Percentiles rank a stretch among this genome's conserved stretches.
phyloP scores from a whole-genome alignment of 1,140 invertebrate species.

The Polypedilum vanderplanki region DNA sequence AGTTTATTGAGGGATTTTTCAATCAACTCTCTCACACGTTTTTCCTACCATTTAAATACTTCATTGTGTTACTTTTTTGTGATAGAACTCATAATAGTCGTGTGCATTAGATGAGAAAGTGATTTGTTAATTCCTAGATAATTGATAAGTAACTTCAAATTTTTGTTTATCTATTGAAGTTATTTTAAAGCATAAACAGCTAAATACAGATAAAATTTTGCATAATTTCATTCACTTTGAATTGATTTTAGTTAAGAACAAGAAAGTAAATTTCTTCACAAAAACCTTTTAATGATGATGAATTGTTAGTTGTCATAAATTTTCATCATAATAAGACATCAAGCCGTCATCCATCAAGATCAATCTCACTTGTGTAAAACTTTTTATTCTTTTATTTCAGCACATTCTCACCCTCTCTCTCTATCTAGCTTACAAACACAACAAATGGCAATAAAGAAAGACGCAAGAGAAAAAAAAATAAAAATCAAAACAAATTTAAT shows the following conservation, averaged over 20 bases:
- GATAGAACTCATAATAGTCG: background rate
- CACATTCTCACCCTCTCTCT: slow-evolving; percentile 1
- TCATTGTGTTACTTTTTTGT: too few species aligned
- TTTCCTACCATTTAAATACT: background rate
- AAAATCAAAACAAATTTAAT: slow-evolving; percentile 20
- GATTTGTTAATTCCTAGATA: background rate
- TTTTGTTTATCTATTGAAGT: too few species aligned
- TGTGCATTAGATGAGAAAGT: background rate
- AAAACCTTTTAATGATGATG: too few species aligned
- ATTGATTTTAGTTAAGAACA: too few species aligned
- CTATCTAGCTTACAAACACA: background rate
- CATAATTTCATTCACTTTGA: too few species aligned
- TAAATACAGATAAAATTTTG: too few species aligned
- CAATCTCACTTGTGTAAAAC: background rate
- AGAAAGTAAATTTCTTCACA: too few species aligned
- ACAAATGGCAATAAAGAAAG: background rate
- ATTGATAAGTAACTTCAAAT: background rate
- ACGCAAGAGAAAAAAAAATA: background rate
- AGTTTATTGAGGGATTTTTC: background rate
- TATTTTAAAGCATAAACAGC: too few species aligned
- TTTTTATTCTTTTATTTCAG: background rate
- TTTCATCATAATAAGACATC: too few species aligned
- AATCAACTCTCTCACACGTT: background rate
- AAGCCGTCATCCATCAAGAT: background rate
- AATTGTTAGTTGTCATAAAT: too few species aligned